A percentile compares a stretch with the other conserved stretches of the same genome.
Evolutionary conservation across 2,888 invertebrate species (phyloP).

Genomic region (Tenthredo amoena): DNA sequence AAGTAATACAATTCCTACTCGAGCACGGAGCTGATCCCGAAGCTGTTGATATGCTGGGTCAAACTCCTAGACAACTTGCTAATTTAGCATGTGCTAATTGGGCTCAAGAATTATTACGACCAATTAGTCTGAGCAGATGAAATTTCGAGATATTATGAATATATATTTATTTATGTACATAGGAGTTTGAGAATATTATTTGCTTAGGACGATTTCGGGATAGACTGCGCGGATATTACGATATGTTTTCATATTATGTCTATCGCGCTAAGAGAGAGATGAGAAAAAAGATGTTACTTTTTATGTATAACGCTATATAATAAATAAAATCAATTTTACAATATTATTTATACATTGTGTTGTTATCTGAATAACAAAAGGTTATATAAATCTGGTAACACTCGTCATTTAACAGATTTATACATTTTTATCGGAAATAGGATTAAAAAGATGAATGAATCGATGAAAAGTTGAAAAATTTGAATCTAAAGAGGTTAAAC

Average conservation of each 20-base stretch:
- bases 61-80: conserved; percentile 82
- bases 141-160: neutral
- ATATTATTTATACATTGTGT: neutral
- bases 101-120: conserved; percentile 15
- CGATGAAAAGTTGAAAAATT: no score
- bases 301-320: no score
- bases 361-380: neutral
- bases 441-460: no score
- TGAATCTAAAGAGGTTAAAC: neutral
- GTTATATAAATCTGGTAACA: no score
- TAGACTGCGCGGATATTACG: neutral
- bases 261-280: neutral
- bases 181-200: neutral
- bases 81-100: conserved; percentile 52
- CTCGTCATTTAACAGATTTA: no score
- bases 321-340: neutral
- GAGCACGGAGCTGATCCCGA: conserved; percentile 77
- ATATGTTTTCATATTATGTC: neutral
- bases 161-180: neutral
- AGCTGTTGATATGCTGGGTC: conserved; percentile 80
- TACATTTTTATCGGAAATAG: no score
- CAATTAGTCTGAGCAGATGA: conserved; percentile 31
- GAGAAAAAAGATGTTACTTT: neutral
- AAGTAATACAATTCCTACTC: conserved; percentile 80
- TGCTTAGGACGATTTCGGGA: neutral